These are phyloP conservation scores for Sarcophaga variegata DNA, from an alignment of 2,888 invertebrate species.

Conservation along the genomic window DNA sequence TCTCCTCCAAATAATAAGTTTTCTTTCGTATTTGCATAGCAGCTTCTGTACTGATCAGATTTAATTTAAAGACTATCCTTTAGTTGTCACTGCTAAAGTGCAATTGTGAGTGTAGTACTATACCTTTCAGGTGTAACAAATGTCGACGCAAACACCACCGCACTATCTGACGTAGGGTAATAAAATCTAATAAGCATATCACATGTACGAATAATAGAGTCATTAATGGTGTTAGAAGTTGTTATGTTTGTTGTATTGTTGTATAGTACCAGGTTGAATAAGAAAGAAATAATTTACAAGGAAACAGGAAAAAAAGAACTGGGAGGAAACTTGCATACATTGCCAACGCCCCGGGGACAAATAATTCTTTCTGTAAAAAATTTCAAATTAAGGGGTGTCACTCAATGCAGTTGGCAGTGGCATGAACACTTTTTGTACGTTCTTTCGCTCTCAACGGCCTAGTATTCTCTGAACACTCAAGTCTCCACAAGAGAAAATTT, in stretches of 20 bases:
- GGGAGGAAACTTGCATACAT: constrained; percentile 56
- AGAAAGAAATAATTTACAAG: constrained; percentile 37
- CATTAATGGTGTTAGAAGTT: constrained; percentile 65
- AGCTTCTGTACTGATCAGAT: no score
- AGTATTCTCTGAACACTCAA: constrained; percentile 69
- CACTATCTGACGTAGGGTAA: no score
- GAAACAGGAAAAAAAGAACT: constrained; percentile 54
- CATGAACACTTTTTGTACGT: constrained; percentile 19
- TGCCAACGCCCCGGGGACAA: constrained; percentile 68
- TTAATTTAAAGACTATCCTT: no score
- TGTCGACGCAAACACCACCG: no score
- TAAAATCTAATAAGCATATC: constrained; percentile 43
- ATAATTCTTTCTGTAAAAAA: constrained; percentile 58
- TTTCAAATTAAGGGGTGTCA: constrained; percentile 61
- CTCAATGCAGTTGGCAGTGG: constrained; percentile 43
- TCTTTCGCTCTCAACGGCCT: constrained; percentile 64
- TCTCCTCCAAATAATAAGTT: no score
- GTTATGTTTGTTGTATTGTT: constrained; percentile 28
- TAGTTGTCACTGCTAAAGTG: no score
- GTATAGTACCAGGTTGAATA: background rate
- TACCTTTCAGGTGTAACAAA: no score
- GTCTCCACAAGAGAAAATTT: constrained; percentile 75
- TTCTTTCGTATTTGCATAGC: no score
- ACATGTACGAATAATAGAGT: constrained; percentile 60
- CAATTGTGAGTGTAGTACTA: no score